Evolutionary conservation across 2,888 invertebrate genomes (phyloP).

Genomic region (Branchellion lobata): DNA sequence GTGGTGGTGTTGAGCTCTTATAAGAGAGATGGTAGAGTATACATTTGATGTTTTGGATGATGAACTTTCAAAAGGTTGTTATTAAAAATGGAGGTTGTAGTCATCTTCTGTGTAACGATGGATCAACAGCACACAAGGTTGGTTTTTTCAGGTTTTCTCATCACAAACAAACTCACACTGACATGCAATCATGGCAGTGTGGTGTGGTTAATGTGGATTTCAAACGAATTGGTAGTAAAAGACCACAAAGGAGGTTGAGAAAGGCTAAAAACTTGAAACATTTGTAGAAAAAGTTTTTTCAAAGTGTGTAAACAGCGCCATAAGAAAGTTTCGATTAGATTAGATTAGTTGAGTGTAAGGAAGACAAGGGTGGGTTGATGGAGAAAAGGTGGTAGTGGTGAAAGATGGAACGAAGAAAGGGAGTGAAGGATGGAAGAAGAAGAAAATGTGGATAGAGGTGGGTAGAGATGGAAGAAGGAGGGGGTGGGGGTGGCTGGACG

Average conservation of each 20-base stretch:
- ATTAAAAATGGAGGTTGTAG: too few relatives aligned
- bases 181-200: too few relatives aligned
- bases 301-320: not conserved
- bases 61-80: too few relatives aligned
- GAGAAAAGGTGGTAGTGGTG: not conserved
- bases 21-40: too few relatives aligned
- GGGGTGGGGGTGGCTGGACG: not conserved
- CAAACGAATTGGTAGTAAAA: not conserved
- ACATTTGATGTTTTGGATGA: too few relatives aligned
- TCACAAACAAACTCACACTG: too few relatives aligned
- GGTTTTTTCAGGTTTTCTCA: too few relatives aligned
- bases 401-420: not conserved
- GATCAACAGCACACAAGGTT: too few relatives aligned
- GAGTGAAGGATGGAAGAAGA: not conserved
- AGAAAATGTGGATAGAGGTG: not conserved
- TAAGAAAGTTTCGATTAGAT: not conserved
- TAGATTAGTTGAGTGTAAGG: not conserved
- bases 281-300: not conserved
- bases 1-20: too few relatives aligned
- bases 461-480: not conserved
- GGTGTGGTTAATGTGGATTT: too few relatives aligned
- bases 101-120: too few relatives aligned
- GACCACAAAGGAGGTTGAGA: not conserved
- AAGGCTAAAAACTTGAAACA: not conserved
- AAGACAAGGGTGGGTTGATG: not conserved